phyloP scores from a whole-genome alignment of 2,113 vertebrate species.

The Cinclus cinclus region DNA sequence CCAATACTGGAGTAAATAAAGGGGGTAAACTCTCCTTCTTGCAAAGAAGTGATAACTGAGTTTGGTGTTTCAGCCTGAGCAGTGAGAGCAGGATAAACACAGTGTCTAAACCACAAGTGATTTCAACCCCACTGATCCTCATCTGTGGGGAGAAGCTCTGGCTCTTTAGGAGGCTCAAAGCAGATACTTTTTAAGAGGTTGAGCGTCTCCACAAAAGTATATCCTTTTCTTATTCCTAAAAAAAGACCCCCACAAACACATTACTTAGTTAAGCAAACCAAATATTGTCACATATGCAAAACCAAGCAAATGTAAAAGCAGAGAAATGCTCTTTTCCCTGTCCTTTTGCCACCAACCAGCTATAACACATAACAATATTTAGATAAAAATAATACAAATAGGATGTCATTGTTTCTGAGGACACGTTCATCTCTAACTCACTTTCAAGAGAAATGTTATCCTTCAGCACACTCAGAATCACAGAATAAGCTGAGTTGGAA shows the following conservation, averaged over 20 bases:
- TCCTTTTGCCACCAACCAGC: background rate
- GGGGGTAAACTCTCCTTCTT: background rate
- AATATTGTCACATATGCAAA: background rate
- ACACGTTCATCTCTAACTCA: background rate
- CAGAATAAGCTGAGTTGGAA: background rate
- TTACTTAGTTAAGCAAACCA: background rate
- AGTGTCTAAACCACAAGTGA: background rate
- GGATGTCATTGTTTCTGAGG: background rate
- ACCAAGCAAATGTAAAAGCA: background rate
- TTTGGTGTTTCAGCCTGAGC: background rate
- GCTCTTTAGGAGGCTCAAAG: background rate
- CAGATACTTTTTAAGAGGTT: background rate
- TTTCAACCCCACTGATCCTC: background rate
- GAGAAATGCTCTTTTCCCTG: background rate
- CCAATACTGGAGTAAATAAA: background rate
- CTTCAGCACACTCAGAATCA: background rate
- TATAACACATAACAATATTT: background rate
- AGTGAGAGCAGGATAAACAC: background rate
- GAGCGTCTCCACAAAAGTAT: background rate
- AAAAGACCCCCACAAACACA: background rate
- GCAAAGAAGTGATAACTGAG: background rate
- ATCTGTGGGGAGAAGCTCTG: background rate
- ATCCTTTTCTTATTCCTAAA: background rate
- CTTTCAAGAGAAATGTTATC: background rate
- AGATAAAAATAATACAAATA: conserved; percentile 6